Evolutionary conservation across 2,888 invertebrate species (phyloP).

Genomic region (Digitonthophagus gazella): DNA sequence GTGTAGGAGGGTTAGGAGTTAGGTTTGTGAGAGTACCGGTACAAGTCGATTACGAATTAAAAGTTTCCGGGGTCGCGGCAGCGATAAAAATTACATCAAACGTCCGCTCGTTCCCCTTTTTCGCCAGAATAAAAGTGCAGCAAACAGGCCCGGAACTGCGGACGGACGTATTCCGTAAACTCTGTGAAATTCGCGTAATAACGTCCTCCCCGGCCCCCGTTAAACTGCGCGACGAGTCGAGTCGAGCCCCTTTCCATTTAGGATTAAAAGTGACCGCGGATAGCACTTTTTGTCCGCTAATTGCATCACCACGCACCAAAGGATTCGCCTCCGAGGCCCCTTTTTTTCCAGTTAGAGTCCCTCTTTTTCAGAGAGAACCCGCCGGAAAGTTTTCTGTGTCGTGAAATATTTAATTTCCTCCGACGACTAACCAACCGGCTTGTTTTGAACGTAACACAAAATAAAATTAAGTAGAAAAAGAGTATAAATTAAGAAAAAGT

Average conservation of each 20-base stretch:
- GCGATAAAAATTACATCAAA: constrained; percentile 30
- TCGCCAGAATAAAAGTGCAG: constrained; percentile 13
- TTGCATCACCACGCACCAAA: constrained; percentile 14
- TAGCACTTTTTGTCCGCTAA: constrained; percentile 9
- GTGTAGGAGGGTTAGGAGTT: background rate
- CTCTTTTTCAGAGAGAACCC: background rate
- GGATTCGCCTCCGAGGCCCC: background rate
- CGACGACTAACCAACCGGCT: no score
- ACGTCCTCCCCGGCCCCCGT: constrained; percentile 1
- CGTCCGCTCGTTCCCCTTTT: constrained; percentile 15
- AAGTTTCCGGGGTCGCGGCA: constrained; percentile 22
- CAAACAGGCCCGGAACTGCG: background rate
- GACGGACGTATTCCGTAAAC: constrained; percentile 3
- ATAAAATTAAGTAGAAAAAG: no score
- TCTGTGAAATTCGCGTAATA: constrained; percentile 16
- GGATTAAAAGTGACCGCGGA: constrained; percentile 14
- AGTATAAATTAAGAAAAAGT: no score
- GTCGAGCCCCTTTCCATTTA: constrained; percentile 6
- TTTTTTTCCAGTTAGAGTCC: background rate
- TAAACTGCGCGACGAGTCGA: constrained; percentile 10
- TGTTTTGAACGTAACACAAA: no score
- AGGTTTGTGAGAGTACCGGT: background rate
- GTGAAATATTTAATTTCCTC: no score
- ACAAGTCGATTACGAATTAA: constrained; percentile 27
- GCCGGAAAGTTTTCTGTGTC: background rate